Evolutionary conservation across 2,113 vertebrate species (phyloP).

Genomic region (Tachuris rubrigastra): DNA sequence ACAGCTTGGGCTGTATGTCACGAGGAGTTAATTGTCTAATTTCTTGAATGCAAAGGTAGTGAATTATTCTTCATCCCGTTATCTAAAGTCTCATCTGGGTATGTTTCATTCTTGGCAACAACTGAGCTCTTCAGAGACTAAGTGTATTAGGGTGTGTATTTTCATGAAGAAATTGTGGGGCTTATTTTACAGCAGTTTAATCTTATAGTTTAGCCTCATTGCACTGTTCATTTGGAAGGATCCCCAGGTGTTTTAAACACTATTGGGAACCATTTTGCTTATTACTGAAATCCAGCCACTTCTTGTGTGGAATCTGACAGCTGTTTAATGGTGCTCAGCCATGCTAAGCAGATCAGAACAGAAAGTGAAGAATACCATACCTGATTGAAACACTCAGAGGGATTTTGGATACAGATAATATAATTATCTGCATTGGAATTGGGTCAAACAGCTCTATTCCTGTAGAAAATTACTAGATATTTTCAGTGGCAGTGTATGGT

Average conservation of each 20-base stretch:
- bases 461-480: conserved; percentile 45
- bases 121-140: conserved; percentile 1
- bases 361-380: conserved; percentile 62
- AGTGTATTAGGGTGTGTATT: conserved; percentile 6
- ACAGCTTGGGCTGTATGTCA: neutral
- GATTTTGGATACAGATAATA: conserved; percentile 57
- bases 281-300: conserved; percentile 50
- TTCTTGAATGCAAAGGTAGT: neutral
- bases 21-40: conserved; percentile 26
- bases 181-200: conserved; percentile 40
- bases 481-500: conserved; percentile 16
- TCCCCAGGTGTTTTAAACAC: conserved; percentile 50
- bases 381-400: conserved; percentile 63
- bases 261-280: conserved; percentile 47
- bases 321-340: conserved; percentile 61
- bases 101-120: neutral
- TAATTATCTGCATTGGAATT: conserved; percentile 58
- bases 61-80: neutral
- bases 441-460: conserved; percentile 52
- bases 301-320: conserved; percentile 58
- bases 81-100: conserved; percentile 18
- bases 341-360: conserved; percentile 55
- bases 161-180: neutral
- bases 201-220: conserved; percentile 36
- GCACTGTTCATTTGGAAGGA: conserved; percentile 50